Conservation (phyloP, 2,888 invertebrate species). For the Biston betularia region DNA sequence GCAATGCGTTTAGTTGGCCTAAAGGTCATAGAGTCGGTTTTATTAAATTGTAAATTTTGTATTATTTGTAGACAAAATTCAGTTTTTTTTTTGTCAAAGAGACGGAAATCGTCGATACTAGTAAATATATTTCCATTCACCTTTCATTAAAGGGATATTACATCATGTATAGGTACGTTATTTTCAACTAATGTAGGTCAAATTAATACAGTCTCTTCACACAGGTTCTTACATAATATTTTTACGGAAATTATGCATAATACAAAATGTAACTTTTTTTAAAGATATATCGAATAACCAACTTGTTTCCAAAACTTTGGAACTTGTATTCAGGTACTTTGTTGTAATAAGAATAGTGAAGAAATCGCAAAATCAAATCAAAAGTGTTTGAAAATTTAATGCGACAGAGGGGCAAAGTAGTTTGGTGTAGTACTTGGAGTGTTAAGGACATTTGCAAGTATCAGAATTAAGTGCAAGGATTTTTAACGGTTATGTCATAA, state of each 20-base stretch:
- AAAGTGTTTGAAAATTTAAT: not conserved
- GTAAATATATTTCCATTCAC: slow-evolving; percentile 6
- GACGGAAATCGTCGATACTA: not conserved
- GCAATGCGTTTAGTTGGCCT: no score
- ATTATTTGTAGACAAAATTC: no score
- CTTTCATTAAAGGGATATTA: slow-evolving; percentile 15
- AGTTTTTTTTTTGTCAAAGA: no score
- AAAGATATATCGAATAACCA: slow-evolving; percentile 22
- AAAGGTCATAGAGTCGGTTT: no score
- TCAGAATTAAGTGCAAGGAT: slow-evolving; percentile 24
- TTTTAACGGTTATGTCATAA: slow-evolving; percentile 39
- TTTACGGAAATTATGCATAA: slow-evolving; percentile 14
- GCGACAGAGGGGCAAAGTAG: slow-evolving; percentile 1
- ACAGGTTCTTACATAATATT: slow-evolving; percentile 25
- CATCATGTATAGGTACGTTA: not conserved
- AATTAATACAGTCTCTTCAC: slow-evolving; percentile 10
- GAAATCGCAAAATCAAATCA: not conserved
- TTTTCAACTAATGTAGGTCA: slow-evolving; percentile 24
- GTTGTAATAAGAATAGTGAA: slow-evolving; percentile 2
- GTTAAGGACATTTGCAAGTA: slow-evolving; percentile 5
- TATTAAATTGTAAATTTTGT: no score
- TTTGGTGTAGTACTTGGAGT: not conserved
- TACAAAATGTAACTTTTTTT: slow-evolving; percentile 26
- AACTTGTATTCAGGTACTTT: slow-evolving; percentile 4
- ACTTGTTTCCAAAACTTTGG: not conserved